Percentiles rank a stretch among this genome's conserved stretches.
Evolutionary conservation across 2,113 vertebrate species (phyloP).

Genomic region (Crotalus horridus): DNA sequence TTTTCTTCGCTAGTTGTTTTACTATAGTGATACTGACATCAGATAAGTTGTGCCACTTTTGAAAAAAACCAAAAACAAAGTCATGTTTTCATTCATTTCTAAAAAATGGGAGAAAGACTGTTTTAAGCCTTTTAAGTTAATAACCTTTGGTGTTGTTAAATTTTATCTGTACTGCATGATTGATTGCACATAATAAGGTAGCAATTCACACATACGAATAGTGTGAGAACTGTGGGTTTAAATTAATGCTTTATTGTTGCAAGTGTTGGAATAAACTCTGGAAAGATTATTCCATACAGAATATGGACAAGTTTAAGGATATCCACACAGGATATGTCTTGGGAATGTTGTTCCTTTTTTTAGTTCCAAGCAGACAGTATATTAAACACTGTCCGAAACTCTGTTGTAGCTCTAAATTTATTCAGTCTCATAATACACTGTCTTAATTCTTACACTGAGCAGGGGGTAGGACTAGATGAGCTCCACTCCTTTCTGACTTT

Average conservation of each 20-base stretch:
- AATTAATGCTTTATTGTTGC: neutral
- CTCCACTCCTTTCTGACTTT: neutral
- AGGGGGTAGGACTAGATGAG: neutral
- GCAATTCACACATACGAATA: neutral
- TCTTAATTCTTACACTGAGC: neutral
- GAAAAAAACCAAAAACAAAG: neutral
- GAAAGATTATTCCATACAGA: neutral
- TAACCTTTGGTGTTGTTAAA: constrained; percentile 11
- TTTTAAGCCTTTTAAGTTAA: constrained; percentile 21
- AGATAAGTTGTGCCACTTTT: neutral
- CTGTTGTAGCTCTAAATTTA: neutral
- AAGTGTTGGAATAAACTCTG: constrained; percentile 4
- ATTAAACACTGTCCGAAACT: neutral
- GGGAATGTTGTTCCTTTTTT: neutral
- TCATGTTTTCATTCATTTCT: neutral
- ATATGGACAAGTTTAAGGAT: neutral
- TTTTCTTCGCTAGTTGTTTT: neutral
- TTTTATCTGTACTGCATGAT: neutral
- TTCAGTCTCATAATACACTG: neutral
- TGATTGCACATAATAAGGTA: neutral
- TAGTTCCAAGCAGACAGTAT: constrained; percentile 9
- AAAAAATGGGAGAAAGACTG: neutral
- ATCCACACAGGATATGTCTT: neutral
- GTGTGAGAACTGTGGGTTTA: neutral
- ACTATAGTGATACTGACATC: neutral